Evolutionary conservation across 1,140 invertebrate species (phyloP).

Genomic region (Telenomus remus): DNA sequence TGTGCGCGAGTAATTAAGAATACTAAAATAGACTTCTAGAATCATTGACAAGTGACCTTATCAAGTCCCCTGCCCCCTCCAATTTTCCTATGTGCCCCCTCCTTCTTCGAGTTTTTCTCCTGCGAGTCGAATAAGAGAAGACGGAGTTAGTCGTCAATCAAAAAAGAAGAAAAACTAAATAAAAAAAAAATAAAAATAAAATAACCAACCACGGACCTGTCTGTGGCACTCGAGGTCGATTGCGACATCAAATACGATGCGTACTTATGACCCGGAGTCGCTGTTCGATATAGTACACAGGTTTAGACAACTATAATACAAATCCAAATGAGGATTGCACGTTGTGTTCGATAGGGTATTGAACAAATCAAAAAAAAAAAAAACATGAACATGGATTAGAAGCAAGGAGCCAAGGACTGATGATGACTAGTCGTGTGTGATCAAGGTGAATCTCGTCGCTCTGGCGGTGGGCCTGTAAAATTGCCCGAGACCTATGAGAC

Average conservation of each 20-base stretch:
- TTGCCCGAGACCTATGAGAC: background rate
- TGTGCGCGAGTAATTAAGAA: conserved; percentile 47
- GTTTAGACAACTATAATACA: conserved; percentile 12
- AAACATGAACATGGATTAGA: conserved; percentile 4
- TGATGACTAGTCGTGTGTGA: conserved; percentile 27
- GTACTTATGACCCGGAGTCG: conserved; percentile 28
- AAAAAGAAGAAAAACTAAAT: conserved; percentile 12
- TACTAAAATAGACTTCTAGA: conserved; percentile 54
- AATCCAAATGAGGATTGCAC: conserved; percentile 26
- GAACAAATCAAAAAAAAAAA: conserved; percentile 43
- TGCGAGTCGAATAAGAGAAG: conserved; percentile 7
- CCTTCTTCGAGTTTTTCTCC: background rate
- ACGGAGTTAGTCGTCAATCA: conserved; percentile 17
- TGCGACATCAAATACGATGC: conserved; percentile 34
- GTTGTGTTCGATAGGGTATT: conserved; percentile 50
- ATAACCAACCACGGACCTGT: background rate
- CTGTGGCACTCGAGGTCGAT: conserved; percentile 22
- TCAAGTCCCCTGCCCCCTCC: conserved; percentile 20
- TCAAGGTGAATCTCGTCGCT: background rate
- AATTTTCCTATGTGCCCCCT: conserved; percentile 10
- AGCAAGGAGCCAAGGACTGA: conserved; percentile 15
- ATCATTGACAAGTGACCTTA: conserved; percentile 60
- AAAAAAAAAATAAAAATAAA: conserved; percentile 2
- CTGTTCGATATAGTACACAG: conserved; percentile 45
- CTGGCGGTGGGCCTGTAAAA: background rate